phyloP scores from a whole-genome alignment of 2,888 invertebrate species.

The Schrankia costaestrigalis region DNA sequence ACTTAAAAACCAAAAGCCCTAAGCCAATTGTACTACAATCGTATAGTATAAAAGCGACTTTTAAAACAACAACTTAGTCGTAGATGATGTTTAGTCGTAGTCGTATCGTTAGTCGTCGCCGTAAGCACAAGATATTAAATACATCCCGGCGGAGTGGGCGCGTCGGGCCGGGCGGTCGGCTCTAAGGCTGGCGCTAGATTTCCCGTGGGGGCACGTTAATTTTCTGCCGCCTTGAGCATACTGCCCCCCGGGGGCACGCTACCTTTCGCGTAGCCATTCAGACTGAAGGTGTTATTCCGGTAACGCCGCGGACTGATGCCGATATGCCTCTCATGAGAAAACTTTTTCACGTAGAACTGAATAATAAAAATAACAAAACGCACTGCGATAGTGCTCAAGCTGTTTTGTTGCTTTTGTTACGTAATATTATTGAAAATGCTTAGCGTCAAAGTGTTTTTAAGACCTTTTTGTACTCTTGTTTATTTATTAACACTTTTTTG shows the following conservation, averaged over 20 bases:
- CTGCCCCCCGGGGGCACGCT: slow-evolving; percentile 82
- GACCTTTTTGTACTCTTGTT: no score
- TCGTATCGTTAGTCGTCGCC: slow-evolving; percentile 32
- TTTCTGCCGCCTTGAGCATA: slow-evolving; percentile 89
- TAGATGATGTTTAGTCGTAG: slow-evolving; percentile 4
- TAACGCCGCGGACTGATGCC: slow-evolving; percentile 70
- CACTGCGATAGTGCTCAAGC: slow-evolving; percentile 22
- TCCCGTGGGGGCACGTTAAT: slow-evolving; percentile 85
- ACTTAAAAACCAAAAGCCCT: no score
- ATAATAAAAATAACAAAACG: slow-evolving; percentile 60
- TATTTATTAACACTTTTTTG: no score
- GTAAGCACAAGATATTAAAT: slow-evolving; percentile 66
- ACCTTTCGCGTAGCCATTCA: slow-evolving; percentile 79
- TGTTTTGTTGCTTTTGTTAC: slow-evolving; percentile 17
- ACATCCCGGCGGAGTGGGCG: slow-evolving; percentile 68
- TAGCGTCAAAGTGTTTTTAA: no score
- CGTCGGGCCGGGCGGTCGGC: slow-evolving; percentile 53
- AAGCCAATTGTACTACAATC: no score
- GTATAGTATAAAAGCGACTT: no score
- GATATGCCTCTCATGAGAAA: slow-evolving; percentile 66
- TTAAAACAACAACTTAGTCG: no score
- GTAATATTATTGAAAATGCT: slow-evolving; percentile 13
- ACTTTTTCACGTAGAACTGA: slow-evolving; percentile 56
- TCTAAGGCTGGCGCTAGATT: slow-evolving; percentile 82
- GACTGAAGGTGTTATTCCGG: slow-evolving; percentile 78